These are phyloP conservation scores for Cantharis rustica DNA, from an alignment of 2,888 invertebrate species.

Conservation along the genomic window DNA sequence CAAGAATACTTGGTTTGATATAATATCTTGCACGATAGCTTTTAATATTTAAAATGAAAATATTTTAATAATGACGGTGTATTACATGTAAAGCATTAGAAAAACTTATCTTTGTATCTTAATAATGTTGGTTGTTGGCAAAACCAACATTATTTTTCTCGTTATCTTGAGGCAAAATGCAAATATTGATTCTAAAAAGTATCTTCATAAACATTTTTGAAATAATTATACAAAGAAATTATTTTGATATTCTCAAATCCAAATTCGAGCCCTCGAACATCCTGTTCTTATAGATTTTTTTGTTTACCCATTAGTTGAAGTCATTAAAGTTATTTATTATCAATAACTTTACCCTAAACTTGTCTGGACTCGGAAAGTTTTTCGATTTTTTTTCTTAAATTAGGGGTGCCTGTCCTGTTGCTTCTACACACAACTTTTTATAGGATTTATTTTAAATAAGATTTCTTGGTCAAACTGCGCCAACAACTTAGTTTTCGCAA, in stretches of 20 bases:
- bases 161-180: background rate
- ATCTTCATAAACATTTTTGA: background rate
- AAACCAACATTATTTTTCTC: background rate
- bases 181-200: background rate
- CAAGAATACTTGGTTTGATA: background rate
- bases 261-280: too few species aligned
- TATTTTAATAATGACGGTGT: background rate
- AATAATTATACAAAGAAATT: too few species aligned
- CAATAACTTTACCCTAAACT: background rate
- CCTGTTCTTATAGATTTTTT: background rate
- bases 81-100: background rate
- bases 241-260: too few species aligned
- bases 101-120: background rate
- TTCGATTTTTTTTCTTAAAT: background rate
- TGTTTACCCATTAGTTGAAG: background rate
- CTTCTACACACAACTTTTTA: background rate
- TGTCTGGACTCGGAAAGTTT: background rate
- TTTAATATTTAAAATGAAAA: background rate
- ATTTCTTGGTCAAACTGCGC: background rate
- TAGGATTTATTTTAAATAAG: background rate
- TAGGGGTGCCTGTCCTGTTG: background rate
- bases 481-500: background rate
- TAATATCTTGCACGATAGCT: background rate
- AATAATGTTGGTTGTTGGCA: background rate
- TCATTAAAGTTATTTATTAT: background rate